phyloP scores from a whole-genome alignment of 2,888 invertebrate genomes.

The Habrosyne pyritoides region DNA sequence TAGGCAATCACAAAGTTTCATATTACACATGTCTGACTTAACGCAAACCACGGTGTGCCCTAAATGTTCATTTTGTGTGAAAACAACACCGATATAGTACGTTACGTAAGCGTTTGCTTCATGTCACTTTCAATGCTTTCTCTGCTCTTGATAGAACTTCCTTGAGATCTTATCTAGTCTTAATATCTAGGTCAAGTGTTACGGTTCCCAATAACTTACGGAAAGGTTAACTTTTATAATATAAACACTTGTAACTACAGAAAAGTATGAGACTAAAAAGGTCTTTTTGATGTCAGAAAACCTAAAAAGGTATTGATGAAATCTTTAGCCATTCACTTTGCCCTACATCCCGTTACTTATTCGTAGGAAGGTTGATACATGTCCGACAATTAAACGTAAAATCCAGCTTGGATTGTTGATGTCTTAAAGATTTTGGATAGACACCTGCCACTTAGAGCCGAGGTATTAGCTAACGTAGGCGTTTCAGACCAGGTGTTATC shows the following conservation, averaged over 20 bases:
- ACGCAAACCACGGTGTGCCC: conserved; percentile 30
- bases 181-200: neutral
- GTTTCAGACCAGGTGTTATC: conserved; percentile 68
- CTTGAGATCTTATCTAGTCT: neutral
- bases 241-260: neutral
- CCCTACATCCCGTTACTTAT: neutral
- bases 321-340: no score
- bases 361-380: neutral
- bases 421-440: neutral
- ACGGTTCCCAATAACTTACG: no score
- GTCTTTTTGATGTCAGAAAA: no score
- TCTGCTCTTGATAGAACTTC: neutral
- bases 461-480: conserved; percentile 34
- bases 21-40: conserved; percentile 25
- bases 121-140: neutral
- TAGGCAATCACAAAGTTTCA: conserved; percentile 27
- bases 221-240: neutral
- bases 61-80: conserved; percentile 30
- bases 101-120: neutral
- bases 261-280: no score
- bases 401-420: neutral
- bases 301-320: no score
- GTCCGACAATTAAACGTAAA: no score
- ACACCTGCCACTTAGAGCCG: conserved; percentile 15
- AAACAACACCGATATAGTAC: conserved; percentile 11